These are phyloP conservation scores for Esperia sulphurella DNA, from an alignment of 2,888 invertebrate species.

Conservation along the genomic window DNA sequence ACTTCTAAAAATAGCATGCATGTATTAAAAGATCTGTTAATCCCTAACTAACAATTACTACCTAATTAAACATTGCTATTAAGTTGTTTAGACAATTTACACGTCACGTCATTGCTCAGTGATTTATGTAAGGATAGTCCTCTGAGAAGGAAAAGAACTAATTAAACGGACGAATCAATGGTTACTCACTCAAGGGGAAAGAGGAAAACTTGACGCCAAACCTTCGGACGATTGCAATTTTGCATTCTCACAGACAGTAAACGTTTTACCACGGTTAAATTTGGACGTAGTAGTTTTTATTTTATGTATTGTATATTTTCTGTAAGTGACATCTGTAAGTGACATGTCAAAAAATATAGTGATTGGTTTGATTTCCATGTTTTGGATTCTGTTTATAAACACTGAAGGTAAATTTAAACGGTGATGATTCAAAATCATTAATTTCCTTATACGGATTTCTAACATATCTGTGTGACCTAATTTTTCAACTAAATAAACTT, in stretches of 20 bases:
- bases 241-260: neutral
- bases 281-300: neutral
- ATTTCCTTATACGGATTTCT: too few relatives aligned
- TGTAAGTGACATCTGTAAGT: neutral
- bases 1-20: too few relatives aligned
- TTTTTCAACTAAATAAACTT: neutral
- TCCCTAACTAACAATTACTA: too few relatives aligned
- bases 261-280: neutral
- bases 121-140: constrained; percentile 5
- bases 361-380: constrained; percentile 22
- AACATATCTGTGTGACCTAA: constrained; percentile 1
- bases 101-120: constrained; percentile 7
- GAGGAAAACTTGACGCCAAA: constrained; percentile 15
- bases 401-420: constrained; percentile 27
- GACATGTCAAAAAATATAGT: constrained; percentile 29
- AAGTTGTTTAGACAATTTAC: neutral
- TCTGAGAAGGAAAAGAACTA: constrained; percentile 6
- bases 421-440: too few relatives aligned
- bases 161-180: constrained; percentile 19
- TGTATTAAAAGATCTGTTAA: too few relatives aligned
- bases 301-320: neutral
- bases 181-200: constrained; percentile 27
- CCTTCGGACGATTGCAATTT: constrained; percentile 6
- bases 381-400: constrained; percentile 36
- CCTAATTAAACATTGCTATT: too few relatives aligned